These are phyloP conservation scores for Cariama cristata DNA, from an alignment of 2,113 vertebrate species.

Conservation along the genomic window DNA sequence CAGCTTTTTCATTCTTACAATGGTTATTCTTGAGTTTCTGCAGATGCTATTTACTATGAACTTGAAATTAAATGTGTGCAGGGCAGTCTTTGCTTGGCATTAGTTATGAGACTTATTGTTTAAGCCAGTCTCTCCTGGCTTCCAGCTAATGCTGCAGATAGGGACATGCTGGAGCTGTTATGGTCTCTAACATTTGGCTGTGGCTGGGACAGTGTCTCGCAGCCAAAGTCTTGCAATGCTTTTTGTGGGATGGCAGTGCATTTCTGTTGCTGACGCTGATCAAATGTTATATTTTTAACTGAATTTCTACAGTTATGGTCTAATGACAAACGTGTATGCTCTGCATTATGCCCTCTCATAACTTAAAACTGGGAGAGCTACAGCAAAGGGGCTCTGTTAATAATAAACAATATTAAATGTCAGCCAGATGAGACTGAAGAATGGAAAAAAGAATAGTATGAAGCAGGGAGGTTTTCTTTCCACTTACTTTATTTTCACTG, in stretches of 20 bases:
- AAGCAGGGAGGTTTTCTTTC: not conserved
- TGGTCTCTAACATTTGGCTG: not conserved
- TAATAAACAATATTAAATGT: conserved; percentile 58
- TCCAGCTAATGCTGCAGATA: not conserved
- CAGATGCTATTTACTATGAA: not conserved
- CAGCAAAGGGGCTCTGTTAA: conserved; percentile 20
- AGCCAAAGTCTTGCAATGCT: not conserved
- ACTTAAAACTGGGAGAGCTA: not conserved
- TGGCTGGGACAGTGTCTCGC: not conserved
- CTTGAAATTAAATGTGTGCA: not conserved
- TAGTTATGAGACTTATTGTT: not conserved
- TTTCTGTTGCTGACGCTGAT: not conserved
- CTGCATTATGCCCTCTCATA: conserved; percentile 3
- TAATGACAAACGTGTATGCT: not conserved
- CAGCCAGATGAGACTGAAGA: conserved; percentile 50
- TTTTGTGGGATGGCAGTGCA: not conserved
- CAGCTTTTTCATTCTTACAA: not conserved
- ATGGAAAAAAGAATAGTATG: not conserved
- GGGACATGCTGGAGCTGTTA: not conserved
- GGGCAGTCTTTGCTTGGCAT: not conserved
- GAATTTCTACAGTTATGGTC: not conserved
- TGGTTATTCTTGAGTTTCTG: not conserved
- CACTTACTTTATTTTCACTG: conserved; percentile 3
- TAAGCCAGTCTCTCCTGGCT: not conserved
- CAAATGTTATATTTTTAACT: conserved; percentile 2